Percentiles rank a stretch among this genome's conserved stretches.
Evolutionary conservation across 2,888 invertebrate genomes (phyloP).

Genomic region (Yponomeuta sedellus): DNA sequence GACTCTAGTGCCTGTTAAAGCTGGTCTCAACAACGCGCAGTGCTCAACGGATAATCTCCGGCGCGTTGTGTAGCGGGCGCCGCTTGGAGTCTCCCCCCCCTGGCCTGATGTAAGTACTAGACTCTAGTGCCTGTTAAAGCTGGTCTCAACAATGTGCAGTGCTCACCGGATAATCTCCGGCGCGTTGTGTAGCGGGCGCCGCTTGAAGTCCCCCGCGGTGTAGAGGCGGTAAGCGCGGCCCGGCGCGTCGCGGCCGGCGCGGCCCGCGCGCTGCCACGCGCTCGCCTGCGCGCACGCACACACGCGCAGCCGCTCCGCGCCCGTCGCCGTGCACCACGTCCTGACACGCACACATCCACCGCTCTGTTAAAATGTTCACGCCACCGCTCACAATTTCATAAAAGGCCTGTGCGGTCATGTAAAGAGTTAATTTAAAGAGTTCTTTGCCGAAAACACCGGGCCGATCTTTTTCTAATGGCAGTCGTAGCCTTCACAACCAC

Average conservation of each 20-base stretch:
- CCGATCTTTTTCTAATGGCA: too few species aligned
- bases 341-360: conserved; percentile 41
- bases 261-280: conserved; percentile 93
- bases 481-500: too few species aligned
- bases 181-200: conserved; percentile 81
- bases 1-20: too few species aligned
- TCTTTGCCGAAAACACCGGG: too few species aligned
- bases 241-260: conserved; percentile 91
- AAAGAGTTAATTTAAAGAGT: too few species aligned
- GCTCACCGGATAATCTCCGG: conserved; percentile 72
- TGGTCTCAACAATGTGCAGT: too few species aligned
- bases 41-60: conserved; percentile 59
- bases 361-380: neutral
- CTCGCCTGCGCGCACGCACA: conserved; percentile 92
- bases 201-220: conserved; percentile 85
- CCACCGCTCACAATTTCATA: neutral
- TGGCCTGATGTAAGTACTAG: too few species aligned
- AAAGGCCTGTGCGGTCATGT: too few species aligned
- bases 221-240: conserved; percentile 93
- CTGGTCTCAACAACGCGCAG: too few species aligned
- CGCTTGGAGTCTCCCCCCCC: conserved; percentile 86
- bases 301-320: conserved; percentile 89
- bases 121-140: too few species aligned
- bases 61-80: conserved; percentile 83
- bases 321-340: conserved; percentile 86